Evolutionary conservation across 2,113 vertebrate genomes (phyloP), one percentile per base, ranked within the genome.

Genomic region (Hypanus sabinus): DNA sequence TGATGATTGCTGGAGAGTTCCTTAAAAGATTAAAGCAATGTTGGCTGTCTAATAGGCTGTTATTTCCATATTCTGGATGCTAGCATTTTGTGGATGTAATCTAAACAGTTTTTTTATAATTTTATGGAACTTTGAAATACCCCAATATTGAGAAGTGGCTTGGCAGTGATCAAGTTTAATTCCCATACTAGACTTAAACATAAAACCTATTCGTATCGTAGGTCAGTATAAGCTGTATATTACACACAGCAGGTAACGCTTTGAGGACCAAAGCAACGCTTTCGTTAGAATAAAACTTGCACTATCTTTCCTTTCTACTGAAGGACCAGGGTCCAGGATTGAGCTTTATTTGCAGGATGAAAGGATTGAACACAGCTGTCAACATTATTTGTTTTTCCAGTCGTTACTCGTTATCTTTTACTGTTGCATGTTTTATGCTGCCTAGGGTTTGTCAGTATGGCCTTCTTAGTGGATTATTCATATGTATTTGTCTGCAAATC

Each of bases 201-300:
- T 73, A 27, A 93, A 27, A 73, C 36, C 24, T 30, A 93, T 30
- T 93, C 36, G 46, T 55, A 55, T 73, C 68, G 24, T 70, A 73
- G 90, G 46, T 73, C 68, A 73, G 65, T 22, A 38, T 73, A 55
- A 93, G 22, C 27, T 11, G 38, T 73, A 55, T 55, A 73, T 90
- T 90, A 24, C 91, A 93, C 65, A 75, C 91, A 93, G 70, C 70
- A 93, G 70, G 70, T 75, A 55, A 75, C 91, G 36, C 90, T 93
- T 93, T 93, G 38, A 93, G 36, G 91, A 73, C 20, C 38, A 68
- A 93, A 55, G 38, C 73, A 93, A 70, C 33, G 27, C 71, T 93
- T 73, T 30, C 38, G 12, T 55, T 11, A 46, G 22, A 55, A 93
- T 73, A 55, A 46, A 27, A 46, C 24, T 75, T 75, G 46, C 68